Percentiles rank a stretch among this genome's conserved stretches.
Conservation (phyloP, 2,797 vertebrate genomes). For the Manis javanica region DNA sequence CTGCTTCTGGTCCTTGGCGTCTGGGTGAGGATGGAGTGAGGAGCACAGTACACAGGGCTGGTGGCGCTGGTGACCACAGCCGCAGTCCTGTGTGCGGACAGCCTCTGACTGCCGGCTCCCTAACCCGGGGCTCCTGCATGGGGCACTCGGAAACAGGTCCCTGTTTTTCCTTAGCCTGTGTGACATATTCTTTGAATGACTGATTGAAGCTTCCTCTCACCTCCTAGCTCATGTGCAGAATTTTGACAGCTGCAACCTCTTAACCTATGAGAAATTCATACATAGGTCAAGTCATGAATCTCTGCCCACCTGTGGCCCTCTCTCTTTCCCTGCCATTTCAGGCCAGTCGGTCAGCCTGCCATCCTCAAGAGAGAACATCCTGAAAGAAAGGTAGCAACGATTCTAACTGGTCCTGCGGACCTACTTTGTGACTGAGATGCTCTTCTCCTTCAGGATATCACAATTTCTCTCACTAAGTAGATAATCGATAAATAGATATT, state of each 20-base stretch:
- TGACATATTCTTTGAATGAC: neutral
- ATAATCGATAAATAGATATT: neutral
- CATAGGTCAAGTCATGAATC: no score
- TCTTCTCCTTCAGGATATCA: neutral
- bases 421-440: neutral
- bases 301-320: accelerated
- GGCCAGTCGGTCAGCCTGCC: neutral
- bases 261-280: neutral
- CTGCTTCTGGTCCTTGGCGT: neutral
- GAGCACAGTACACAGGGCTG: accelerated
- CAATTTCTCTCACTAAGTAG: neutral
- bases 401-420: neutral
- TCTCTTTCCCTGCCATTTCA: neutral
- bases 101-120: accelerated
- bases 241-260: neutral
- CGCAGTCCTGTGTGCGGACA: neutral
- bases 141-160: neutral
- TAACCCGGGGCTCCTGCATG: accelerated
- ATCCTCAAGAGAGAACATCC: no score
- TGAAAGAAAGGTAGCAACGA: neutral
- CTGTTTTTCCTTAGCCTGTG: neutral
- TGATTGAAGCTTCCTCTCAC: neutral
- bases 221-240: neutral
- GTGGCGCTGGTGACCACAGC: accelerated
- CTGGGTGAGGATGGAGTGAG: neutral